Conservation (phyloP, 2,113 vertebrate genomes). For the Hemiprocne comata region DNA sequence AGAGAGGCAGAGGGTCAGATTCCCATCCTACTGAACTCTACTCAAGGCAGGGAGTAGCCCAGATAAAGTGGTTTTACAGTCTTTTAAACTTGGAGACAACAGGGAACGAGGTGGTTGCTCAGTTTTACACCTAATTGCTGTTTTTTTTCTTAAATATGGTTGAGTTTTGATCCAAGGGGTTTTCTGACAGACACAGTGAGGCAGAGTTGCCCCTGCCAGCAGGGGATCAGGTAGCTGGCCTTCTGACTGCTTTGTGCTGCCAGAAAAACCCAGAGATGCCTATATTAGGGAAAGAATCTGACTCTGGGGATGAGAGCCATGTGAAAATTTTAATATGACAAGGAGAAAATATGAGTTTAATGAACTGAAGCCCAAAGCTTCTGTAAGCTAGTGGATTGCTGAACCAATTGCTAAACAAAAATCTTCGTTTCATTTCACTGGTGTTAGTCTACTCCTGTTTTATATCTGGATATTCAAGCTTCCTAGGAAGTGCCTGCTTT, state of each 20-base stretch:
- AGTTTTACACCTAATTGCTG: background rate
- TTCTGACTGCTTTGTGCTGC: slow-evolving; percentile 25
- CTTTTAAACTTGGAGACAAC: background rate
- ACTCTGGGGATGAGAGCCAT: background rate
- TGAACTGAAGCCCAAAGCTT: slow-evolving; percentile 38
- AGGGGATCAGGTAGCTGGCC: slow-evolving; percentile 31
- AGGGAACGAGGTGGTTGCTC: background rate
- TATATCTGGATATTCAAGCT: background rate
- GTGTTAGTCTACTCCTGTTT: background rate
- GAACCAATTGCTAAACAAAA: slow-evolving; percentile 46
- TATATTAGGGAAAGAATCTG: slow-evolving; percentile 51
- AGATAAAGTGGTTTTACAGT: background rate
- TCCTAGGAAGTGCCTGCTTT: background rate
- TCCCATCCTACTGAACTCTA: background rate
- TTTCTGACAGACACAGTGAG: background rate
- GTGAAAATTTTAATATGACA: slow-evolving; percentile 42
- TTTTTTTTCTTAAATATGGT: background rate
- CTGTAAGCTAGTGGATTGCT: slow-evolving; percentile 12
- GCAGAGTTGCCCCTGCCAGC: background rate
- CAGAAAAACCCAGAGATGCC: slow-evolving; percentile 38
- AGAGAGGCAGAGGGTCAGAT: background rate
- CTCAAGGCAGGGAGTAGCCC: background rate
- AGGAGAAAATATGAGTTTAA: slow-evolving; percentile 55
- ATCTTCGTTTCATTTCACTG: slow-evolving; percentile 18
- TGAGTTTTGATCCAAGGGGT: background rate